Evolutionary conservation across 2,888 invertebrate genomes (phyloP).

Genomic region (Tiliacea aurago): DNA sequence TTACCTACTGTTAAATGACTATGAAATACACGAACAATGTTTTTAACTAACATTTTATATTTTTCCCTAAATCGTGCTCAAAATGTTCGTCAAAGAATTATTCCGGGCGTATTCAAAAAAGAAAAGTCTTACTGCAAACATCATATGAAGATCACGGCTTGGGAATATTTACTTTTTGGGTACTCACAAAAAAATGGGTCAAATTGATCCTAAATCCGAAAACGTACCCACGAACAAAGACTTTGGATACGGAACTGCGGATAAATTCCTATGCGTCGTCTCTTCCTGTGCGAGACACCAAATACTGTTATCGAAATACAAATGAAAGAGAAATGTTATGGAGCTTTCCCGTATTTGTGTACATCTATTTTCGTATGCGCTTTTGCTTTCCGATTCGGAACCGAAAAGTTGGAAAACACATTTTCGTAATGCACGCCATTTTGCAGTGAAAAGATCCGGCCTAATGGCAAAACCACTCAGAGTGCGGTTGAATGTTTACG

Average conservation of each 20-base stretch:
- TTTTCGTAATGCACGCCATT: slow-evolving; percentile 42
- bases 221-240: background rate
- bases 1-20: background rate
- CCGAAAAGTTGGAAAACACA: slow-evolving; percentile 51
- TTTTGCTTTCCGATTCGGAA: slow-evolving; percentile 42
- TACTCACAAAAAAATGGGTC: slow-evolving; percentile 41
- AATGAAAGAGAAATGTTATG: slow-evolving; percentile 32
- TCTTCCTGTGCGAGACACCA: slow-evolving; percentile 17
- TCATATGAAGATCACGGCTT: slow-evolving; percentile 28
- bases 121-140: slow-evolving; percentile 46
- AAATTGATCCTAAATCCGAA: slow-evolving; percentile 20
- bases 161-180: slow-evolving; percentile 29
- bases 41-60: background rate
- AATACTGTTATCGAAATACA: slow-evolving; percentile 43
- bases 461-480: slow-evolving; percentile 11
- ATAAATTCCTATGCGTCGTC: slow-evolving; percentile 29
- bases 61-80: background rate
- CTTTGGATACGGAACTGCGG: slow-evolving; percentile 8
- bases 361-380: slow-evolving; percentile 48
- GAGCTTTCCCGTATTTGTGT: slow-evolving; percentile 39
- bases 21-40: background rate
- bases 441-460: slow-evolving; percentile 25
- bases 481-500: slow-evolving; percentile 33
- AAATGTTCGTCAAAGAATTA: slow-evolving; percentile 1
- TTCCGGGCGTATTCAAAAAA: slow-evolving; percentile 24